Evolutionary conservation across 2,797 vertebrate species (phyloP), one percentile per base, ranked within the genome.

Genomic region (Pseudochirops cupreus): DNA sequence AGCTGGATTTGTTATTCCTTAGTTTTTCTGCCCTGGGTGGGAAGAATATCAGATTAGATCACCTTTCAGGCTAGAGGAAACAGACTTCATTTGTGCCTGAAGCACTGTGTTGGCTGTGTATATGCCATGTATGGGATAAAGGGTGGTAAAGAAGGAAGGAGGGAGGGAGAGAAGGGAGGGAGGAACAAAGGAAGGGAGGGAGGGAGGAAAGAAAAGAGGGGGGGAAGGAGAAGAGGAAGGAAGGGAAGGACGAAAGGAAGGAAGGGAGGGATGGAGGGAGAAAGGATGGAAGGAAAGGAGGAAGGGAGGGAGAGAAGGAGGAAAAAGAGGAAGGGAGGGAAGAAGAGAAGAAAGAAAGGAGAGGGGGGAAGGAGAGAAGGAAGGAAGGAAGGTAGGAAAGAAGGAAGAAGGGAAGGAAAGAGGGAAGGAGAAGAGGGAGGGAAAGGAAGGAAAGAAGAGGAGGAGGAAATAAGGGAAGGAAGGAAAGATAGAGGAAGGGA

Each of bases 321-420:
- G 18, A 18, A 26, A 57, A 7, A 6, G 46, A 26, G 56, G 24
- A 5, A 57, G 6, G 21, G 24, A 57, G 5, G 0, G 1, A 6
- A n/a, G 31, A 3, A 13, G 3, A 7, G 1, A 5, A 0, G 29
- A 33, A 21, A 10, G 16, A 39, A 3, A 2, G n/a, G 5, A 54
- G 5, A 6, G 4, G 18, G 16, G 14, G 33, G 33, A 67, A 1
- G 1, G n/a, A 59, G 24, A 4, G n/a, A 39, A 67, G 33, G 33
- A 21, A 0, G 1, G 18, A 24, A 24, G 10, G 18, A 26, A 46
- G 0, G 7, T 7, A 82, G 21, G 21, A 7, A 24, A 3, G n/a
- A 0, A 9, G 6, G n/a, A 0, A 21, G 6, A 5, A n/a, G 0
- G 18, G n/a, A n/a, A 24, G 0, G 16, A 39, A 24, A 1, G 7